A percentile compares a stretch with the other conserved stretches of the same genome.
Conservation (phyloP, 2,888 invertebrate genomes). For the Adelphocoris suturalis region DNA sequence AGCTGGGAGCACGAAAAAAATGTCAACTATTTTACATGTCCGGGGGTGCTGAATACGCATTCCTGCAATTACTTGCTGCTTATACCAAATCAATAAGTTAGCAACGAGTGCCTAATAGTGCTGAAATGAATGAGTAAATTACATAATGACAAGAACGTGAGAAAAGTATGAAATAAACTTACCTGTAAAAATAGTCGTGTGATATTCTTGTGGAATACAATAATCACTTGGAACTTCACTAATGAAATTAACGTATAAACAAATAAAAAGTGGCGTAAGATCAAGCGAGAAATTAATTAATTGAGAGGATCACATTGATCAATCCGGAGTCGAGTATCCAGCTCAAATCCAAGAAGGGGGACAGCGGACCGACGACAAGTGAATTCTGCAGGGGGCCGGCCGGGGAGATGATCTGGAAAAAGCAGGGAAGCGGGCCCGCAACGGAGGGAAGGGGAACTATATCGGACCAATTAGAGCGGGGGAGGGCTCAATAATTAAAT, state of each 20-base stretch:
- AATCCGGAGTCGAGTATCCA: not conserved
- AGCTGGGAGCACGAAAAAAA: too few relatives aligned
- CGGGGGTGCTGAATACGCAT: too few relatives aligned
- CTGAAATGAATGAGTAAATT: not conserved
- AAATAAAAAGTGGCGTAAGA: not conserved
- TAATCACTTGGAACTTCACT: slow-evolving; percentile 26
- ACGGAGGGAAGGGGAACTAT: not conserved
- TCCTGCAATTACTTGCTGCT: too few relatives aligned
- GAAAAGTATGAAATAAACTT: not conserved
- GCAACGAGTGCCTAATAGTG: not conserved
- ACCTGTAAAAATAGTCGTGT: not conserved
- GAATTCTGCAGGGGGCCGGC: slow-evolving; percentile 24
- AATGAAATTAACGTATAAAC: not conserved
- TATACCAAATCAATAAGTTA: not conserved
- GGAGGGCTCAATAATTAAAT: not conserved
- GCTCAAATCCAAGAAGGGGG: not conserved
- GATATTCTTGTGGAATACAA: not conserved
- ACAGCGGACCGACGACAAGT: not conserved
- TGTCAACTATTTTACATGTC: too few relatives aligned
- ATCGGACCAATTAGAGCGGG: not conserved
- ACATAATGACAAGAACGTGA: too few relatives aligned
- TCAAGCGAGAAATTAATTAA: not conserved
- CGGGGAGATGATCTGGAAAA: slow-evolving; percentile 14
- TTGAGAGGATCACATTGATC: slow-evolving; percentile 10
- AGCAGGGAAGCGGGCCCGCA: not conserved